Conservation (phyloP, 30 jellyfish, hydroid and myxozoan species). For the Thelohanellus kitauei region DNA sequence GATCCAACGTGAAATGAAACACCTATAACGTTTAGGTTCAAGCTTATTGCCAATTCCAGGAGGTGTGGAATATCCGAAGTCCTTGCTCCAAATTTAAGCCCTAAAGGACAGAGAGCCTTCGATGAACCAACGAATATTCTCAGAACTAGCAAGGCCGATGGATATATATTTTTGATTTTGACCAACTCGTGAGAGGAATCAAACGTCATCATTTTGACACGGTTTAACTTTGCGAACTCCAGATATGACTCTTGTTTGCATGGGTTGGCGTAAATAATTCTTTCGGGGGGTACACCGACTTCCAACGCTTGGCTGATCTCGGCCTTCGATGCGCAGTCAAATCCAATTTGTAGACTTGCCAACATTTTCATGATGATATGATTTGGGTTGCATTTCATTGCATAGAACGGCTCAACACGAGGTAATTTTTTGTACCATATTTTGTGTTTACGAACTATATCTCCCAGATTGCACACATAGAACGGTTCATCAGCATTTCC, state of each 20-base stretch:
- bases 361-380: slow-evolving; percentile 23
- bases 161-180: slow-evolving; percentile 19
- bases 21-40: slow-evolving; percentile 48
- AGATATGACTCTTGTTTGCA: slow-evolving; percentile 44
- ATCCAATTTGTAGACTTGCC: slow-evolving; percentile 27
- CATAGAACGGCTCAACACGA: slow-evolving; percentile 48
- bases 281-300: slow-evolving; percentile 54
- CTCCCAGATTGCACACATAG: slow-evolving; percentile 32
- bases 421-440: slow-evolving; percentile 26
- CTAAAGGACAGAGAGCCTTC: slow-evolving; percentile 20
- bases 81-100: slow-evolving; percentile 45
- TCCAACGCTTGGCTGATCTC: slow-evolving; percentile 27
- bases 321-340: slow-evolving; percentile 77
- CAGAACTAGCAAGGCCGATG: slow-evolving; percentile 23
- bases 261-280: slow-evolving; percentile 83
- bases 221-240: slow-evolving; percentile 5
- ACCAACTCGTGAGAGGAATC: slow-evolving; percentile 45
- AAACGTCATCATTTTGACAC: slow-evolving; percentile 56
- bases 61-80: slow-evolving; percentile 12
- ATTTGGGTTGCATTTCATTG: slow-evolving; percentile 71
- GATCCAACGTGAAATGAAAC: slow-evolving; percentile 85
- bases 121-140: slow-evolving; percentile 62
- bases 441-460: slow-evolving; percentile 15
- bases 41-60: slow-evolving; percentile 24
- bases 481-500: slow-evolving; percentile 38